phyloP scores from a whole-genome alignment of 2,888 invertebrate species.

The Acanthosepion esculentum region DNA sequence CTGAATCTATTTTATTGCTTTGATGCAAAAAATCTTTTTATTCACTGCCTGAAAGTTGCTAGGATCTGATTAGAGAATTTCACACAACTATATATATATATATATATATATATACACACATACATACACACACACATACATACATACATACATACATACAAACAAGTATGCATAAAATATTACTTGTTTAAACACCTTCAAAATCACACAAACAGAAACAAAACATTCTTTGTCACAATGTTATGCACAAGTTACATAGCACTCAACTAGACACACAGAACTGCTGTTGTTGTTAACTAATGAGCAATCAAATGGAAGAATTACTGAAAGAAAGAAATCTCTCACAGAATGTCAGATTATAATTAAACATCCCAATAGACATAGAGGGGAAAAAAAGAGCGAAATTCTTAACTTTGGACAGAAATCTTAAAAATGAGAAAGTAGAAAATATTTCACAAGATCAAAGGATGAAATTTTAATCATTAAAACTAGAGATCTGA shows the following conservation, averaged over 20 bases:
- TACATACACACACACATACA: too few species aligned
- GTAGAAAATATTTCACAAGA: neutral
- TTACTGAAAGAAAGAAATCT: too few species aligned
- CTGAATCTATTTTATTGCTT: neutral
- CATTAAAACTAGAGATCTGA: too few species aligned
- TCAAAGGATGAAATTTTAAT: neutral
- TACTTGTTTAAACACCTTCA: neutral
- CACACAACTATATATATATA: too few species aligned
- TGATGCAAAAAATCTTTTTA: neutral
- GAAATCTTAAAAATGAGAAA: neutral
- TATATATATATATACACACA: neutral
- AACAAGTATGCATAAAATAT: too few species aligned
- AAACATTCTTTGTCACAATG: neutral
- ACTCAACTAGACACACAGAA: neutral
- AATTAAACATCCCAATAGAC: neutral
- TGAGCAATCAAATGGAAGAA: neutral
- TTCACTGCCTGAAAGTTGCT: neutral
- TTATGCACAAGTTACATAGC: neutral
- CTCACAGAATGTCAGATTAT: neutral
- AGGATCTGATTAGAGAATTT: neutral
- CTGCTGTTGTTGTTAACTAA: neutral
- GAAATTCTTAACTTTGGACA: neutral
- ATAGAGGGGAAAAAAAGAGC: neutral
- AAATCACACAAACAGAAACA: neutral
- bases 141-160: too few species aligned